Base-by-base conservation (phyloP, 2,888 invertebrate genomes). In the Limnephilus lunatus region DNA sequence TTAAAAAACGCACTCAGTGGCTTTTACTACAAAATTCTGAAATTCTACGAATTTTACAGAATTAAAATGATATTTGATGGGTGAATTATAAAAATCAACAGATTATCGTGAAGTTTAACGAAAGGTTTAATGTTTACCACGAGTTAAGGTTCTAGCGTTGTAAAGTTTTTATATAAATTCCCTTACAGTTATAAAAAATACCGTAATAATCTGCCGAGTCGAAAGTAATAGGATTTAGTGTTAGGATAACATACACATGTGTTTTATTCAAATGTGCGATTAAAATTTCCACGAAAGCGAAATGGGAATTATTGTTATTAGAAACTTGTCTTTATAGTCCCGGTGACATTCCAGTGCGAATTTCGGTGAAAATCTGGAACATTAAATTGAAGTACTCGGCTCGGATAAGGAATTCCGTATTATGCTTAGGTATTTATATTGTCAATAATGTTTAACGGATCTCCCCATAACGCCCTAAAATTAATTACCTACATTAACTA, bases 251-350 rank as follows among this genome's bases (percentile, higher is more conserved):
- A 68, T 9, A 19, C 35, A 32, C 35, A n/a, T n/a, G 83, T 83
- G 39, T 83, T 83, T 83, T 83, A 83, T 35, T 83, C 25, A 83
- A 83, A 83, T 83, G 19, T 32, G 14, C 25, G 83, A 35, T 39
- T 83, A 83, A 35, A 83, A 83, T 35, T 83, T 25, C 83, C 35
- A 39, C 35, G 83, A 32, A 83, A 25, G 83, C 83, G 83, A 35
- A 83, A 86, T 44, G 86, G 35, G n/a, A 44, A 86, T 86, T 86
- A 86, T 86, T 86, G 14, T n/a, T 44, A 86, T 44, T 48, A 44
- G 44, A 86, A 86, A 44, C 39, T 30, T 48, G 86, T 44, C 44
- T 30, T 48, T 86, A 86, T 48, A 2, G n/a, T 48, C 3, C 30
- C n/a, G 11, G 48, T 30, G 3, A 86, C 39, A 86, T 86, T 86